These are phyloP conservation scores for Dorcus hopei DNA, from an alignment of 2,888 invertebrate species.

Conservation along the genomic window DNA sequence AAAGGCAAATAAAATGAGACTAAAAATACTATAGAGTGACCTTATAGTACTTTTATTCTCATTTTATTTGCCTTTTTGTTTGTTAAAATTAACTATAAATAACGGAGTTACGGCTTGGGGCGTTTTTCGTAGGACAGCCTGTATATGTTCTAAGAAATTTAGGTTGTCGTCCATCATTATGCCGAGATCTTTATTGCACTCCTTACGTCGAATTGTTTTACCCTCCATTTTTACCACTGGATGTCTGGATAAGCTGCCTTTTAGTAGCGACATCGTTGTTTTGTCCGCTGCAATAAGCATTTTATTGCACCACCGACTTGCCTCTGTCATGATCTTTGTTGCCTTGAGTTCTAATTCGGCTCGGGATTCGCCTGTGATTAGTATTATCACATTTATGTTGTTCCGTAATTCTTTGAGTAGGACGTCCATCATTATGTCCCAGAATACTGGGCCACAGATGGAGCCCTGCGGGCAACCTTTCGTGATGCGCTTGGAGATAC, in stretches of 20 bases:
- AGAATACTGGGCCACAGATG: constrained; percentile 6
- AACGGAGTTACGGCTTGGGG: too few relatives aligned
- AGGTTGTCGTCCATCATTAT: background rate
- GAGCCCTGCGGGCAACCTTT: constrained; percentile 17
- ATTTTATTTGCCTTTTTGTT: too few relatives aligned
- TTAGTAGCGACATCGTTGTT: constrained; percentile 1
- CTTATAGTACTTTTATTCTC: too few relatives aligned
- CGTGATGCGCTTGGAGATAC: background rate
- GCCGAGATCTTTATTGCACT: background rate
- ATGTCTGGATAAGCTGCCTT: background rate
- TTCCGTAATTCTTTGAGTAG: background rate
- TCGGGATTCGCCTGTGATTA: background rate
- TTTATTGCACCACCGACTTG: background rate
- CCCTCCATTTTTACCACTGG: background rate
- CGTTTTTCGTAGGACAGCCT: too few relatives aligned
- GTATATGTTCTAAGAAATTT: background rate
- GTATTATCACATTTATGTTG: background rate
- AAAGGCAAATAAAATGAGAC: too few relatives aligned
- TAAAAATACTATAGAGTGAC: too few relatives aligned
- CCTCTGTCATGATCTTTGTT: background rate
- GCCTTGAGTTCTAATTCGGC: background rate
- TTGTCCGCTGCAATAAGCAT: background rate
- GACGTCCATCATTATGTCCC: constrained; percentile 5
- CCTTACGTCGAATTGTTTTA: background rate
- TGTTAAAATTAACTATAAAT: too few relatives aligned